A percentile compares a stretch with the other conserved stretches of the same genome.
Evolutionary conservation across 2,113 vertebrate species (phyloP).

Genomic region (Benitochromis conjunctus): DNA sequence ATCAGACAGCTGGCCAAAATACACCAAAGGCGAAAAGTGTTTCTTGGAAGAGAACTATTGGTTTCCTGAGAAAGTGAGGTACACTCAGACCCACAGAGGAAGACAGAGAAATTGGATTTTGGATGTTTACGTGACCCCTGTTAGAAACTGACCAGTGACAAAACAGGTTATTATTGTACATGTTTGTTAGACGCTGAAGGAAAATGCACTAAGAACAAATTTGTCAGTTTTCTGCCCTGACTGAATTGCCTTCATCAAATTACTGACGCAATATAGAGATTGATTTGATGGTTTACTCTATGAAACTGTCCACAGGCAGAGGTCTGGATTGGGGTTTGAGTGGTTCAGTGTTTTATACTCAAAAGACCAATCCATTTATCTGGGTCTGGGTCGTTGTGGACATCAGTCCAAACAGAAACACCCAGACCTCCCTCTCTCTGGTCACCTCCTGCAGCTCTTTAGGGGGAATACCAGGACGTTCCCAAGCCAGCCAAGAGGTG

Average conservation of each 20-base stretch:
- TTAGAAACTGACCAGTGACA: neutral
- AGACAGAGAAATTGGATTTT: neutral
- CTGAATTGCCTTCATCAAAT: neutral
- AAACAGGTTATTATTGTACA: neutral
- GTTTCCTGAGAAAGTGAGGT: neutral
- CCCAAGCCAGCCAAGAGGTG: neutral
- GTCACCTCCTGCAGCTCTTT: neutral
- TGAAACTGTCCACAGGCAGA: neutral
- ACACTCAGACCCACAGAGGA: neutral
- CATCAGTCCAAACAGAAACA: neutral
- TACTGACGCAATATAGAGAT: neutral
- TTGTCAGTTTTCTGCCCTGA: neutral
- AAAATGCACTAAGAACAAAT: neutral
- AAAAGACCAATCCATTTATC: neutral
- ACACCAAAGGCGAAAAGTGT: neutral
- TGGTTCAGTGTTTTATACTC: neutral
- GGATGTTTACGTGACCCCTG: neutral
- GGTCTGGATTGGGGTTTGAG: neutral
- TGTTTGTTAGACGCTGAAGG: neutral
- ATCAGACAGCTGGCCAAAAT: neutral
- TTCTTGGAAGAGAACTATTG: conserved; percentile 12
- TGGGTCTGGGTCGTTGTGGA: neutral
- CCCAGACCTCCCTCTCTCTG: neutral
- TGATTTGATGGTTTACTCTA: neutral
- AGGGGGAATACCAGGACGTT: neutral